phyloP scores from a whole-genome alignment of 1,140 invertebrate genomes.

The Stenopsyche tienmushanensis region DNA sequence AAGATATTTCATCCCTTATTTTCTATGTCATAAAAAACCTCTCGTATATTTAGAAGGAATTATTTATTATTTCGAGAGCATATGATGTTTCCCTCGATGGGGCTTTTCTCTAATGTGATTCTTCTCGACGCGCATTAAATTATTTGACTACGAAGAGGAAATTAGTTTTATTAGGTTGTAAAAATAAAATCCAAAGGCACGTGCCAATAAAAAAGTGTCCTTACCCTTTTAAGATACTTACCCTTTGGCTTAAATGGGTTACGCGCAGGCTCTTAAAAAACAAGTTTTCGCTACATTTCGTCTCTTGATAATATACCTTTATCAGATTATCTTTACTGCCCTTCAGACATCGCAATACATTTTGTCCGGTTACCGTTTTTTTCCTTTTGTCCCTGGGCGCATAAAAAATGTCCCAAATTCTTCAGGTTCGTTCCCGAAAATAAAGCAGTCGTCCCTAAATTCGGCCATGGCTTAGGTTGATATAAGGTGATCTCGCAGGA shows the following conservation, averaged over 20 bases:
- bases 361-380: slow-evolving; percentile 10
- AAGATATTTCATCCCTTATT: too few species aligned
- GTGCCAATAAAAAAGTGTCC: not conserved
- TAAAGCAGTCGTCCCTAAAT: not conserved
- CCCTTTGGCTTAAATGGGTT: slow-evolving; percentile 12
- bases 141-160: too few species aligned
- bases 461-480: too few species aligned
- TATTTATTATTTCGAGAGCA: too few species aligned
- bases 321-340: slow-evolving; percentile 42
- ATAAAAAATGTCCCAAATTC: slow-evolving; percentile 22
- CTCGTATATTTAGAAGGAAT: too few species aligned
- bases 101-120: too few species aligned
- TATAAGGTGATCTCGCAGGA: too few species aligned
- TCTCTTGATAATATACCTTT: slow-evolving; percentile 39
- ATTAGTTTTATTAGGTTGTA: not conserved
- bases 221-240: not conserved
- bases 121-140: too few species aligned
- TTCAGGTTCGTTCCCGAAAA: not conserved
- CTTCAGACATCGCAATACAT: slow-evolving; percentile 36
- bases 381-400: slow-evolving; percentile 7
- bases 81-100: too few species aligned
- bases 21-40: too few species aligned
- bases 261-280: slow-evolving; percentile 23
- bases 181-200: not conserved
- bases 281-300: slow-evolving; percentile 31